Evolutionary conservation across 1,140 invertebrate species (phyloP).

Genomic region (Archegozetes longisetosus): DNA sequence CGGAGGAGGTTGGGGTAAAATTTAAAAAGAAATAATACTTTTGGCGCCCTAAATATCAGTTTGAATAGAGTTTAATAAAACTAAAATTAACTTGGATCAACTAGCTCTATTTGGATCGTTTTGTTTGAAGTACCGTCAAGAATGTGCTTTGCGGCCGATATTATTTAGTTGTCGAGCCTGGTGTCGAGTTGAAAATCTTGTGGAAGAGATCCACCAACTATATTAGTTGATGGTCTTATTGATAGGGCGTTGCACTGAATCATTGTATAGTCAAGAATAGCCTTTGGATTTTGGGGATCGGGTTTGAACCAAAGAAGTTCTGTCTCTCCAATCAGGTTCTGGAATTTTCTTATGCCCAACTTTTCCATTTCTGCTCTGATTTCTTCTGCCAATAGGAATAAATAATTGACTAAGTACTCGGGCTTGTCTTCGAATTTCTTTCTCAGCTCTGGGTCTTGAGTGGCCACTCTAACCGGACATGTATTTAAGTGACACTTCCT

Average conservation of each 20-base stretch:
- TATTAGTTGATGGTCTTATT: conserved; percentile 73
- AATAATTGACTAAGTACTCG: conserved; percentile 92
- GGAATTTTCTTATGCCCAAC: conserved; percentile 70
- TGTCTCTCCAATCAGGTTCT: conserved; percentile 88
- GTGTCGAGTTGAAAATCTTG: conserved; percentile 85
- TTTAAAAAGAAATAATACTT: conserved; percentile 59
- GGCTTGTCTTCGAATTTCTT: conserved; percentile 96
- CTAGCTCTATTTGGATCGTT: conserved; percentile 52
- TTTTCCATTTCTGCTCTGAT: conserved; percentile 72
- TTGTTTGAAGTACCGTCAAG: conserved; percentile 43
- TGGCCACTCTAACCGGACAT: conserved; percentile 95
- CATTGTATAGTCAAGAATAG: conserved; percentile 62
- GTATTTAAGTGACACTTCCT: conserved; percentile 98
- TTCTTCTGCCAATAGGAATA: conserved; percentile 95
- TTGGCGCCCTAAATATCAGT: conserved; percentile 75
- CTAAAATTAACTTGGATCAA: conserved; percentile 84
- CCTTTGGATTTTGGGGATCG: conserved; percentile 52
- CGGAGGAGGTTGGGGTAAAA: conserved; percentile 84
- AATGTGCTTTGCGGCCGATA: conserved; percentile 53
- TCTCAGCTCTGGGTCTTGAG: conserved; percentile 78
- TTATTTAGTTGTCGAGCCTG: conserved; percentile 65
- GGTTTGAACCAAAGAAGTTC: conserved; percentile 48
- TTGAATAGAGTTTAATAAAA: too few species aligned
- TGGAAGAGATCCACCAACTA: conserved; percentile 63
- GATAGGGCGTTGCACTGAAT: conserved; percentile 77